These are phyloP conservation scores for Galaxias olidus DNA, from an alignment of 2,797 vertebrate species.

Conservation along the genomic window DNA sequence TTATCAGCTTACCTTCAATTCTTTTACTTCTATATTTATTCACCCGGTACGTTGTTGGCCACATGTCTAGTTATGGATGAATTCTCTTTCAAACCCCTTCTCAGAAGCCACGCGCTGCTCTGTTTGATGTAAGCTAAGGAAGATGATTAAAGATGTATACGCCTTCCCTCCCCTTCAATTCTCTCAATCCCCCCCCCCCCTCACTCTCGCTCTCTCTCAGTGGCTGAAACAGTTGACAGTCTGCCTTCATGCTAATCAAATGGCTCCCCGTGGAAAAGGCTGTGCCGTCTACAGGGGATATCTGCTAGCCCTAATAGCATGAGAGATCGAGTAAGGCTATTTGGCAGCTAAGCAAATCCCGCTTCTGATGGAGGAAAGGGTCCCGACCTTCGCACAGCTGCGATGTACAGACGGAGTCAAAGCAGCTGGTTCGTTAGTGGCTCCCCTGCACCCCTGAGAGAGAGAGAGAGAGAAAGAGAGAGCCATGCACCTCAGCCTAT, in stretches of 20 bases:
- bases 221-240: conserved; percentile 3
- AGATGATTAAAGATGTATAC: conserved; percentile 55
- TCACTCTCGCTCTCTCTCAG: conserved; percentile 16
- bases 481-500: conserved; percentile 7
- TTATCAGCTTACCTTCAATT: conserved; percentile 17
- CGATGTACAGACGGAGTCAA: conserved; percentile 6
- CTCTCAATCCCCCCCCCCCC: background rate
- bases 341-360: conserved; percentile 38
- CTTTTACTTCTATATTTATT: conserved; percentile 32
- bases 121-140: conserved; percentile 49
- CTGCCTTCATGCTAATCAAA: conserved; percentile 42
- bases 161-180: conserved; percentile 10
- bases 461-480: background rate
- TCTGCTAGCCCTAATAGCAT: conserved; percentile 35
- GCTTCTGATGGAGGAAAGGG: conserved; percentile 11
- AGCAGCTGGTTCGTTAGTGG: conserved; percentile 19
- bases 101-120: conserved; percentile 11
- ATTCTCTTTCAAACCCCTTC: conserved; percentile 55
- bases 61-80: conserved; percentile 47
- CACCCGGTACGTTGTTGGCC: conserved; percentile 29
- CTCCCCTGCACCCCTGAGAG: background rate
- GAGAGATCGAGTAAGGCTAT: conserved; percentile 25
- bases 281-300: conserved; percentile 30
- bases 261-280: conserved; percentile 15
- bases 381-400: background rate